A percentile compares a stretch with the other conserved stretches of the same genome.
Evolutionary conservation across 2,113 vertebrate species (phyloP).

Genomic region (Corynorhinus townsendii): DNA sequence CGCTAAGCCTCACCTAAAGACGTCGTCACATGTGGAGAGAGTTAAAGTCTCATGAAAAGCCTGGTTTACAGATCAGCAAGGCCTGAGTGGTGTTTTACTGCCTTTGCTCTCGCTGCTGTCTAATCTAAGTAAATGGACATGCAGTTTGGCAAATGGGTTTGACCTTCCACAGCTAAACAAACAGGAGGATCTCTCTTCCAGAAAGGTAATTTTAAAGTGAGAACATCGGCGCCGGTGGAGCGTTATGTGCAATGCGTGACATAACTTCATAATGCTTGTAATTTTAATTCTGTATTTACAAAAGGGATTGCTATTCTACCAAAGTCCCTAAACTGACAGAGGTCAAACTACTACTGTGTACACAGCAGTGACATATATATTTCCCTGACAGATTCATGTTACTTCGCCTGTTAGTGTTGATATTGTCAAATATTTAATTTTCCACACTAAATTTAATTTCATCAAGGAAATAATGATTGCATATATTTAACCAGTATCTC

Average conservation of each 20-base stretch:
- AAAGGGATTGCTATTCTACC: neutral
- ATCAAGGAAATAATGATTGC: neutral
- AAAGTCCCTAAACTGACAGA: neutral
- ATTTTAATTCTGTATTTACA: neutral
- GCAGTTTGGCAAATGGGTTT: constrained; percentile 71
- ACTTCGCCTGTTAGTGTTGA: neutral
- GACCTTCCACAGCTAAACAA: constrained; percentile 65
- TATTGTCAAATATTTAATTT: constrained; percentile 33
- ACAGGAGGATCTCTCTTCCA: constrained; percentile 53
- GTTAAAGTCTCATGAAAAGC: constrained; percentile 54
- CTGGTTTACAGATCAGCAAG: constrained; percentile 49
- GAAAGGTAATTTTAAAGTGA: constrained; percentile 67
- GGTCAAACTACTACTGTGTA: neutral
- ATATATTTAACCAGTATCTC: neutral
- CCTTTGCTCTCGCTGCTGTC: constrained; percentile 64
- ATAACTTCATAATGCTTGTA: neutral
- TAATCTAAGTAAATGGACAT: constrained; percentile 53
- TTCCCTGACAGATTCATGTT: neutral
- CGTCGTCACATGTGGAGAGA: constrained; percentile 39
- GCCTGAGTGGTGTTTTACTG: constrained; percentile 55
- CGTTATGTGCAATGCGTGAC: neutral
- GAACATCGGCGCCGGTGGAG: neutral
- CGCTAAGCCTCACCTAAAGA: constrained; percentile 46
- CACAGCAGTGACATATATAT: neutral
- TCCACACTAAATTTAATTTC: neutral